Conservation (phyloP, 2,888 invertebrate species). For the Darwinula stevensoni region DNA sequence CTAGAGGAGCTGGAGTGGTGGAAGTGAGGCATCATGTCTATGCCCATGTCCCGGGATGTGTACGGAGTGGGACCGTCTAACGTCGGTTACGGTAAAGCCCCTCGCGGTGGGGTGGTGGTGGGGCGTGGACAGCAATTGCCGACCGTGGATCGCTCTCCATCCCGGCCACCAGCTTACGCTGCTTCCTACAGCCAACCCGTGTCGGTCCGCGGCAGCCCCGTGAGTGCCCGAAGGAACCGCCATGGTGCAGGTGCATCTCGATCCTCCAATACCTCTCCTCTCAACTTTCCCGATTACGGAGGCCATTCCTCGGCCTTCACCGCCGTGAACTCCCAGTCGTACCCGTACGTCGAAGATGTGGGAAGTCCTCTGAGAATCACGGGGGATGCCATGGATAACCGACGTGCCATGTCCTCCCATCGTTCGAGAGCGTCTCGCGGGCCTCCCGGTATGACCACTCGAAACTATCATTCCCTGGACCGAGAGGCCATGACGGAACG, state of each 20-base stretch:
- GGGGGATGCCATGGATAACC: too few species aligned
- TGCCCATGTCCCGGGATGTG: too few species aligned
- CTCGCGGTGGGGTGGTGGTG: too few species aligned
- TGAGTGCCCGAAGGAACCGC: not conserved
- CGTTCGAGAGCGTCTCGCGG: too few species aligned
- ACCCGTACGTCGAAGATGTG: conserved; percentile 5
- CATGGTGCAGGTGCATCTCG: not conserved
- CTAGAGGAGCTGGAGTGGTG: too few species aligned
- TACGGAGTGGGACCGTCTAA: too few species aligned
- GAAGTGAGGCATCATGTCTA: too few species aligned
- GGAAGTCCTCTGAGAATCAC: conserved; percentile 7
- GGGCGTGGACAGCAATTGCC: too few species aligned
- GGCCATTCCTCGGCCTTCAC: not conserved
- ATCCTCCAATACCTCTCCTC: not conserved
- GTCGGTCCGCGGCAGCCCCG: not conserved
- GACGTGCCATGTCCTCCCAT: conserved; percentile 6
- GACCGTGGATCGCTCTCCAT: not conserved
- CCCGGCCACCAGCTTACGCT: not conserved
- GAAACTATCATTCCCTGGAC: conserved; percentile 27
- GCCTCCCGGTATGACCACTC: conserved; percentile 11
- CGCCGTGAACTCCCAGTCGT: not conserved
- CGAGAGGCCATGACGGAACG: conserved; percentile 31
- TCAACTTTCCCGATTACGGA: not conserved
- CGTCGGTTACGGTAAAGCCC: too few species aligned
- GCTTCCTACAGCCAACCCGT: too few species aligned